phyloP scores from a whole-genome alignment of 2,113 vertebrate genomes.

The Mormyrus iriodes region DNA sequence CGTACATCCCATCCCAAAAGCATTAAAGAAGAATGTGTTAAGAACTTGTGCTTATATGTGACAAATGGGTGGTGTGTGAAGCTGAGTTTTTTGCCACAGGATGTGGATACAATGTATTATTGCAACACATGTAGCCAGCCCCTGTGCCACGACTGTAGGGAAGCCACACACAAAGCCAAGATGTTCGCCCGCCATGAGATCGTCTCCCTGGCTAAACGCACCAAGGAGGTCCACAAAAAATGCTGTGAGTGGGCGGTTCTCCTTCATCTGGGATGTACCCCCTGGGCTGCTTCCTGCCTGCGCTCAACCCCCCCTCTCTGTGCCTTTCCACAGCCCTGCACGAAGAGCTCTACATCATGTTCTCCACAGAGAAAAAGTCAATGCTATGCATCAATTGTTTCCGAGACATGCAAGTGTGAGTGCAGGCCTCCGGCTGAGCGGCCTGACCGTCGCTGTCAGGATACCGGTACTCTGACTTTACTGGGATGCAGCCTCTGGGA shows the following conservation, averaged over 20 bases:
- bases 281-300: no score
- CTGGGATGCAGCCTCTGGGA: background rate
- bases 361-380: slow-evolving; percentile 86
- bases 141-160: slow-evolving; percentile 77
- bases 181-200: slow-evolving; percentile 89
- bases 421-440: background rate
- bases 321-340: slow-evolving; percentile 69
- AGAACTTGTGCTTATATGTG: background rate
- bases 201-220: slow-evolving; percentile 81
- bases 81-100: slow-evolving; percentile 51
- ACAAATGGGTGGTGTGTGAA: background rate
- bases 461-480: background rate
- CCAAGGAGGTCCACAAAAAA: slow-evolving; percentile 82
- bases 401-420: slow-evolving; percentile 91
- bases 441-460: background rate
- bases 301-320: slow-evolving; percentile 14
- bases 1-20: background rate
- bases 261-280: background rate
- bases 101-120: slow-evolving; percentile 78
- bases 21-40: background rate
- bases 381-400: slow-evolving; percentile 96
- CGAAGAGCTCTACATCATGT: slow-evolving; percentile 88
- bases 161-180: slow-evolving; percentile 80
- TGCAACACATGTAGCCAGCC: slow-evolving; percentile 91
- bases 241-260: slow-evolving; percentile 64